These are phyloP conservation scores for Montipora efflorescens DNA, from an alignment of 64 coral and sea anemone species.

Conservation along the genomic window DNA sequence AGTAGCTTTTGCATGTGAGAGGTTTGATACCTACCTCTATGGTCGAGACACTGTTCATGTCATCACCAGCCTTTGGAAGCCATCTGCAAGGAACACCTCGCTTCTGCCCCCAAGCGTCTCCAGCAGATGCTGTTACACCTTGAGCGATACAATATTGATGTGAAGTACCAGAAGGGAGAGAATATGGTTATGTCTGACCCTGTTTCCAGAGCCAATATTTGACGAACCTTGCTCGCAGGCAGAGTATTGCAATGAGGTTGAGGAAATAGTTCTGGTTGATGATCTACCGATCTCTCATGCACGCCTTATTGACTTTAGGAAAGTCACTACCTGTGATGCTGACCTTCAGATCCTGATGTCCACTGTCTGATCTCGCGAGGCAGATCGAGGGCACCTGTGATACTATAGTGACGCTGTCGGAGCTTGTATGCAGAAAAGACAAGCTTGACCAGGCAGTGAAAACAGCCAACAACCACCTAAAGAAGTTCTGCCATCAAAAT, in stretches of 20 bases:
- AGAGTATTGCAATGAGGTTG: slow-evolving; percentile 33
- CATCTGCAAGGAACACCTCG: slow-evolving; percentile 41
- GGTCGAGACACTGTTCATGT: slow-evolving; percentile 51
- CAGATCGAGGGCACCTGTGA: too few species aligned
- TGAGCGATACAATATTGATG: slow-evolving; percentile 42
- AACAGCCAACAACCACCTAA: neutral
- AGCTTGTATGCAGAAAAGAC: too few species aligned
- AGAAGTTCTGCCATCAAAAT: too few species aligned
- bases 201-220: neutral
- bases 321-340: too few species aligned
- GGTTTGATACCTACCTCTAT: slow-evolving; percentile 49
- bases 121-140: slow-evolving; percentile 51
- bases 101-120: slow-evolving; percentile 25
- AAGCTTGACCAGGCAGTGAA: neutral
- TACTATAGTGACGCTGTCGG: too few species aligned
- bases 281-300: too few species aligned
- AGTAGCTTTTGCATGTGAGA: slow-evolving; percentile 50
- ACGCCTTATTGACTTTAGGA: too few species aligned
- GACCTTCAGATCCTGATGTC: too few species aligned
- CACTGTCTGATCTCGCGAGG: too few species aligned
- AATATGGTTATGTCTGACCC: slow-evolving; percentile 44
- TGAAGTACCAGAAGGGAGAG: slow-evolving; percentile 40
- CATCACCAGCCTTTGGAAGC: slow-evolving; percentile 39
- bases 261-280: neutral
- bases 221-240: neutral